Evolutionary conservation across 2,888 invertebrate genomes (phyloP).

Genomic region (Spatulosminthurus flaviceps): DNA sequence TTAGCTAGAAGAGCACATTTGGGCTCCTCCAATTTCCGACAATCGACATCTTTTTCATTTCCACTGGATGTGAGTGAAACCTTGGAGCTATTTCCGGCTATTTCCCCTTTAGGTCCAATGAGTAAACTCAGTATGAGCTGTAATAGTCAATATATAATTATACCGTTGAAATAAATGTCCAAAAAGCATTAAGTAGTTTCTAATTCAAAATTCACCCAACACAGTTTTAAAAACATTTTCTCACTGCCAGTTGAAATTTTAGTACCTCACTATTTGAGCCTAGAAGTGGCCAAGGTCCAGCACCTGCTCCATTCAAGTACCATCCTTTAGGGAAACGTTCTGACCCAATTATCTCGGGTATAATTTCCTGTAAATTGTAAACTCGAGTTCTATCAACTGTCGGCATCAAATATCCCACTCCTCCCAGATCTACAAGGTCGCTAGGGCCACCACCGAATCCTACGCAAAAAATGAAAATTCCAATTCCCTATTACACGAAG

Average conservation of each 20-base stretch:
- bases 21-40: constrained; percentile 50
- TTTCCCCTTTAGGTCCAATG: constrained; percentile 69
- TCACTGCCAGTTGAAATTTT: no score
- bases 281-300: constrained; percentile 58
- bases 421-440: constrained; percentile 57
- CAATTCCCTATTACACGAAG: no score
- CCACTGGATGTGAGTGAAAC: constrained; percentile 55
- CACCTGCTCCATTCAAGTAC: constrained; percentile 59
- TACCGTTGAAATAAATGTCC: constrained; percentile 4
- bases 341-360: constrained; percentile 51
- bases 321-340: constrained; percentile 56
- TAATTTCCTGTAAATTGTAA: constrained; percentile 55
- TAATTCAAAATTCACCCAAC: no score
- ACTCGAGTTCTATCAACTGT: constrained; percentile 51
- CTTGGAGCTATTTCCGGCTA: constrained; percentile 65
- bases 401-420: constrained; percentile 58
- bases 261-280: constrained; percentile 61
- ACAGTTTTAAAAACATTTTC: no score
- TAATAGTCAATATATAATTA: constrained; percentile 63
- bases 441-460: constrained; percentile 54
- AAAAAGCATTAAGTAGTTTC: no score
- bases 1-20: constrained; percentile 56
- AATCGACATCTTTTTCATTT: constrained; percentile 52
- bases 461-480: constrained; percentile 29
- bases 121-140: constrained; percentile 82